Conservation (phyloP, 2,113 vertebrate species). For the Calyptommatus sinebrachiatus region DNA sequence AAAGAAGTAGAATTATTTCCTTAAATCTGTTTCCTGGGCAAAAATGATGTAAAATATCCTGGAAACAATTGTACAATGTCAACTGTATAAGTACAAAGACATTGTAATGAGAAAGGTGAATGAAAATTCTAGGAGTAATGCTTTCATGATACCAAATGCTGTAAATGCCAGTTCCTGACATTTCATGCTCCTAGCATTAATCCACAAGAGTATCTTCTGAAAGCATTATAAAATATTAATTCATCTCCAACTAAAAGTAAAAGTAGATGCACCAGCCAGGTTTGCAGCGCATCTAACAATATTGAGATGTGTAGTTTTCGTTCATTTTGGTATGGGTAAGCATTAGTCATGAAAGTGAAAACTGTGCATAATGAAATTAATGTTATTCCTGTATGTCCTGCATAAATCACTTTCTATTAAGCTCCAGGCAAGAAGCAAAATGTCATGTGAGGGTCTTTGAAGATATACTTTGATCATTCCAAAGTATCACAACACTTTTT, state of each 20-base stretch:
- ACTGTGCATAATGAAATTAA: constrained; percentile 17
- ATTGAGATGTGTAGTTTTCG: constrained; percentile 25
- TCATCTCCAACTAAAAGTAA: constrained; percentile 24
- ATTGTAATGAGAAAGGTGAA: background rate
- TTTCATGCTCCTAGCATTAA: constrained; percentile 11
- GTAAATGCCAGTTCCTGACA: background rate
- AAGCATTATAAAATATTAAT: background rate
- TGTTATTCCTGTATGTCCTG: background rate
- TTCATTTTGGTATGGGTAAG: background rate
- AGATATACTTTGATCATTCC: constrained; percentile 16
- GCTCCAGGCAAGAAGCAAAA: constrained; percentile 4
- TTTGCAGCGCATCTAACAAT: constrained; percentile 8
- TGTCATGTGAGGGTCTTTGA: constrained; percentile 15
- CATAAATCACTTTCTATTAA: constrained; percentile 12
- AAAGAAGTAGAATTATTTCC: background rate
- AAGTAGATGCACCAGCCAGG: background rate
- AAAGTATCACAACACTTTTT: background rate
- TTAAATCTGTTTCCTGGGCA: background rate
- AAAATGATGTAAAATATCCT: constrained; percentile 2
- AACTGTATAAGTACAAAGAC: background rate
- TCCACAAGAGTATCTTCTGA: constrained; percentile 28
- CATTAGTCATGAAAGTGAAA: constrained; percentile 21
- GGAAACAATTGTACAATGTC: background rate
- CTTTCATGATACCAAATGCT: constrained; percentile 21
- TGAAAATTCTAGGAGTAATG: background rate